phyloP scores from a whole-genome alignment of 2,888 invertebrate genomes.

The Myopa tessellatipennis region DNA sequence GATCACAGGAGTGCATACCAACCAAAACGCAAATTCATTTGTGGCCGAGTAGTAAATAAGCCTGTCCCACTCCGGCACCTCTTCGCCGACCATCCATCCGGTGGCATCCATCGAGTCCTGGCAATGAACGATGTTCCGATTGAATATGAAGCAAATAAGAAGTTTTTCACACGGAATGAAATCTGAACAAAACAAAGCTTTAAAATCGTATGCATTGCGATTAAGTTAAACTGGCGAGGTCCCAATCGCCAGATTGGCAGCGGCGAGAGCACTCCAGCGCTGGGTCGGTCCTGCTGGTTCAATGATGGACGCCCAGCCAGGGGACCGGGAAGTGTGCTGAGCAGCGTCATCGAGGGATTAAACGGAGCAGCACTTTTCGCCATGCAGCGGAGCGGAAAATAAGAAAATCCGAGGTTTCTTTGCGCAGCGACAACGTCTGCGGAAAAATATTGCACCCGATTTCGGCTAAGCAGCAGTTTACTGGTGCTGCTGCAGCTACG shows the following conservation, averaged over 20 bases:
- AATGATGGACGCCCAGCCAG: neutral
- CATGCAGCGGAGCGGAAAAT: constrained; percentile 20
- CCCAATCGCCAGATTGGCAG: constrained; percentile 5
- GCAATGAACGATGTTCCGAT: constrained; percentile 3
- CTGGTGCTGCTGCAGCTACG: constrained; percentile 1
- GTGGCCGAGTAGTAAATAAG: neutral
- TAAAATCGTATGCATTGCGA: neutral
- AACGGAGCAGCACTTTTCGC: neutral
- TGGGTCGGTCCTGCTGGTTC: neutral
- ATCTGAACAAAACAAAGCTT: neutral
- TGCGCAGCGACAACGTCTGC: constrained; percentile 16
- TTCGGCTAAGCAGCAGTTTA: constrained; percentile 22
- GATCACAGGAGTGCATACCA: neutral
- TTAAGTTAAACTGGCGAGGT: neutral
- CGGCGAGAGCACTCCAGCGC: neutral
- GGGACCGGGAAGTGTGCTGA: neutral
- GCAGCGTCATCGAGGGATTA: constrained; percentile 12
- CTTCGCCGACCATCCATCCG: neutral
- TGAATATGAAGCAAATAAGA: constrained; percentile 22
- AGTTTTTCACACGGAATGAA: neutral
- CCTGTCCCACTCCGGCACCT: no score
- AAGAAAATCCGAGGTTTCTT: constrained; percentile 11
- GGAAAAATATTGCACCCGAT: constrained; percentile 31
- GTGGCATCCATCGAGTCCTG: neutral
- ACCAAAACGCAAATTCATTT: neutral